A percentile compares a stretch with the other conserved stretches of the same genome.
Evolutionary conservation across 2,113 vertebrate species (phyloP).

Genomic region (Pollachius pollachius): DNA sequence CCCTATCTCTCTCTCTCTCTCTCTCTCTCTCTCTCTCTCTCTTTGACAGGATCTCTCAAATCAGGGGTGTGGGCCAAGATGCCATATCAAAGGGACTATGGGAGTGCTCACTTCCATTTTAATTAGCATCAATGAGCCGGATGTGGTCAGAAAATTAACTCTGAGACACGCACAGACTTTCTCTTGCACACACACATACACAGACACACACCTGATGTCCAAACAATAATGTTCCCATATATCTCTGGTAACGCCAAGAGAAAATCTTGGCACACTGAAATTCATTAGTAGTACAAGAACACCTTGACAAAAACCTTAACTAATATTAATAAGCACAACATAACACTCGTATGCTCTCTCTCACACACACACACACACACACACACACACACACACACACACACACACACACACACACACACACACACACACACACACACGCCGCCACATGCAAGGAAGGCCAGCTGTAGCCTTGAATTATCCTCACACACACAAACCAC

Average conservation of each 20-base stretch:
- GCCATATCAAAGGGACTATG: conserved; percentile 46
- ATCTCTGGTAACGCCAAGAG: conserved; percentile 30
- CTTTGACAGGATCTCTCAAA: conserved; percentile 37
- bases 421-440: conserved; percentile 9
- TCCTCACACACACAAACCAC: neutral
- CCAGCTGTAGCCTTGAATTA: neutral
- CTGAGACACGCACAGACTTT: conserved; percentile 7
- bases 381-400: conserved; percentile 23
- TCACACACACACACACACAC: conserved; percentile 25
- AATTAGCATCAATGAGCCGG: conserved; percentile 46
- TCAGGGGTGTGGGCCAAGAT: conserved; percentile 45
- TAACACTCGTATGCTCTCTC: no score
- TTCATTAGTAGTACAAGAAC: conserved; percentile 26
- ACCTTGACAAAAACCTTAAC: neutral
- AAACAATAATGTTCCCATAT: conserved; percentile 6
- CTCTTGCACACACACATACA: conserved; percentile 3
- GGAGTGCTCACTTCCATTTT: conserved; percentile 40
- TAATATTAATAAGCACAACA: neutral
- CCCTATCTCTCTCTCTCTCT: no score
- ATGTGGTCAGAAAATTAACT: conserved; percentile 36
- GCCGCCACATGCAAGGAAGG: no score
- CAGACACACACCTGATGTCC: neutral
- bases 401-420: conserved; percentile 5
- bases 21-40: no score
- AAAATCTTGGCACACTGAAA: conserved; percentile 25